phyloP scores from a whole-genome alignment of 2,888 invertebrate species.

The Lithophane semibrunnea region DNA sequence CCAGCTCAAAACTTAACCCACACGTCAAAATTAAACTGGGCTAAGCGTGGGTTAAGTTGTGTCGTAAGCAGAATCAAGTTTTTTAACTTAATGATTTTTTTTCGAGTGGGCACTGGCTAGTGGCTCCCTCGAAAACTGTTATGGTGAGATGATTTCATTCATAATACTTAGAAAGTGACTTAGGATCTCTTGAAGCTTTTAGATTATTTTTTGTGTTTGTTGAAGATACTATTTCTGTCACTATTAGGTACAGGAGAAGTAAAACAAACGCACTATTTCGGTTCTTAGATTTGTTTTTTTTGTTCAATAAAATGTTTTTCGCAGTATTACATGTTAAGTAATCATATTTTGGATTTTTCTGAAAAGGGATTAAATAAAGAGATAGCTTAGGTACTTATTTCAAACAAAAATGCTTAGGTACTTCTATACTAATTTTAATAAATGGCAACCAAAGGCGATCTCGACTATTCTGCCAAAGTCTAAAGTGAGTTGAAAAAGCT shows the following conservation, averaged over 20 bases:
- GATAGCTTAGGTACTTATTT: too few species aligned
- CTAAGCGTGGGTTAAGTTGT: slow-evolving; percentile 81
- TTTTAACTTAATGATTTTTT: slow-evolving; percentile 78
- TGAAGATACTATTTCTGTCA: background rate
- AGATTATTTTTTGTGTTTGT: background rate
- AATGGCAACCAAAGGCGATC: too few species aligned
- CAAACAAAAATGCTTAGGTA: too few species aligned
- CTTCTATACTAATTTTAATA: too few species aligned
- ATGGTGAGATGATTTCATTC: slow-evolving; percentile 67
- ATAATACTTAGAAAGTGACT: slow-evolving; percentile 59
- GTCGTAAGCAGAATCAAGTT: slow-evolving; percentile 81
- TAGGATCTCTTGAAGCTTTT: background rate
- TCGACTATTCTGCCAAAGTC: too few species aligned
- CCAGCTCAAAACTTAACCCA: slow-evolving; percentile 67
- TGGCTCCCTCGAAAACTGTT: slow-evolving; percentile 62
- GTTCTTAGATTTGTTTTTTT: background rate
- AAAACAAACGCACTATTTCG: background rate
- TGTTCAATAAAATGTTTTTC: background rate
- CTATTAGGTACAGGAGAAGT: background rate
- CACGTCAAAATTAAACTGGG: slow-evolving; percentile 72
- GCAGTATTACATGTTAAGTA: too few species aligned
- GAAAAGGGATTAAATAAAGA: too few species aligned
- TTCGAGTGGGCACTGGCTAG: slow-evolving; percentile 76
- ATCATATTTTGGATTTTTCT: too few species aligned
- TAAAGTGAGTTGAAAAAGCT: too few species aligned